phyloP scores from a whole-genome alignment of 2,888 invertebrate genomes.

The Aleiodes alternator region DNA sequence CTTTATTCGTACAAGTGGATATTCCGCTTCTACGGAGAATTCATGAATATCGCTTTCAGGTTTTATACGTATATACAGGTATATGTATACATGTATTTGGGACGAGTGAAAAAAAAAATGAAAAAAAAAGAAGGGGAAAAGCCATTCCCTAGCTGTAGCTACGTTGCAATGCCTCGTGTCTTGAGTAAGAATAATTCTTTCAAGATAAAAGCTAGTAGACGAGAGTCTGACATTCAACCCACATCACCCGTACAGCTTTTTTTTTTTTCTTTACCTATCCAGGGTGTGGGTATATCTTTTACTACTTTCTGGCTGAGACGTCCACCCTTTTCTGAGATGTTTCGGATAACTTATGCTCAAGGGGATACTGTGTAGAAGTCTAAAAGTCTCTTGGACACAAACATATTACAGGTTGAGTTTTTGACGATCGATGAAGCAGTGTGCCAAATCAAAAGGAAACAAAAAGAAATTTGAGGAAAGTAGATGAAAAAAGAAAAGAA shows the following conservation, averaged over 20 bases:
- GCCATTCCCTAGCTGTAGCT: constrained; percentile 11
- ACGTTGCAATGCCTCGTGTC: constrained; percentile 25
- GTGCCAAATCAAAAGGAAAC: constrained; percentile 25
- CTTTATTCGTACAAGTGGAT: constrained; percentile 48
- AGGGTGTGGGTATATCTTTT: constrained; percentile 10
- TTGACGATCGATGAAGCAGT: constrained; percentile 29
- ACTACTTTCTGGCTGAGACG: constrained; percentile 24
- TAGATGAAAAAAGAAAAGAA: constrained; percentile 5
- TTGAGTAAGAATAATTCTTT: constrained; percentile 34
- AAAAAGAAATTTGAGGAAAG: constrained; percentile 12
- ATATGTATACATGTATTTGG: constrained; percentile 4
- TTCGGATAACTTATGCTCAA: constrained; percentile 30
- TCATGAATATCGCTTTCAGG: constrained; percentile 44
- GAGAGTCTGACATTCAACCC: constrained; percentile 27
- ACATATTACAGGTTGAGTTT: constrained; percentile 27
- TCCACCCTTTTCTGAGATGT: constrained; percentile 13
- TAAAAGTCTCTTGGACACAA: constrained; percentile 3
- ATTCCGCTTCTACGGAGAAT: constrained; percentile 45
- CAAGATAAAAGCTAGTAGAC: constrained; percentile 26
- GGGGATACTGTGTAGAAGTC: constrained; percentile 10
- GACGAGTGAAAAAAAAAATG: constrained; percentile 9
- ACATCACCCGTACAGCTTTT: constrained; percentile 20
- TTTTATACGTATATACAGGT: constrained; percentile 23
- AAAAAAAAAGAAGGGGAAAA: constrained; percentile 1
- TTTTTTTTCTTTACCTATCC: too few species aligned